These are phyloP conservation scores for Microtus pennsylvanicus DNA, from an alignment of 2,113 vertebrate genomes.

Conservation along the genomic window DNA sequence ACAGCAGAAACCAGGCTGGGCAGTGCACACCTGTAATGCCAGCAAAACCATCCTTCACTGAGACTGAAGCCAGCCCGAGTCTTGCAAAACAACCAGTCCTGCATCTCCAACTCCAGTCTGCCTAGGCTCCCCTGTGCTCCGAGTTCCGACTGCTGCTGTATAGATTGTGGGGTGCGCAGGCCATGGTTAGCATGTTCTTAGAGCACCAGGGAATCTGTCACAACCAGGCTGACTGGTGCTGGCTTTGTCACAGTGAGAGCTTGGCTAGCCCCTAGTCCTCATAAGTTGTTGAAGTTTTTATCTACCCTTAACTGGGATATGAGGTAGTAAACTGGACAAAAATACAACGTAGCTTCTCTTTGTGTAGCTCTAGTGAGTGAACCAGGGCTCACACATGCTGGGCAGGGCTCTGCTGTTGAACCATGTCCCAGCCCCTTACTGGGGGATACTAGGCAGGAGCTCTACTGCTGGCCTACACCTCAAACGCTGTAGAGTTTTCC, in stretches of 20 bases:
- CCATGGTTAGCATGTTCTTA: neutral
- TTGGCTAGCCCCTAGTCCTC: neutral
- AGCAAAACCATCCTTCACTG: neutral
- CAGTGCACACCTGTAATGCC: neutral
- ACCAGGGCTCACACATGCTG: neutral
- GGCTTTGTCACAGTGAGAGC: neutral
- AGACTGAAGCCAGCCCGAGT: neutral
- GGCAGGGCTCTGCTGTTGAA: too few species aligned
- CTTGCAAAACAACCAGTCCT: neutral
- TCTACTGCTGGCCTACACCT: neutral
- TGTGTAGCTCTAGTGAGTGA: neutral
- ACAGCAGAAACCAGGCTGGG: neutral
- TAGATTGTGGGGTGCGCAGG: neutral
- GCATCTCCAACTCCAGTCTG: neutral
- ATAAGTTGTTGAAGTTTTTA: neutral
- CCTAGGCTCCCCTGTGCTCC: neutral
- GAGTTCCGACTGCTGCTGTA: neutral
- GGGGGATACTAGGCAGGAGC: neutral
- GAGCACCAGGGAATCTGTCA: neutral
- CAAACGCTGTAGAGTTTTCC: neutral
- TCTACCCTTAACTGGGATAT: neutral
- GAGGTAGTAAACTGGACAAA: neutral
- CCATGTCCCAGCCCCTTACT: neutral
- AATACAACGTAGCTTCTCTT: neutral
- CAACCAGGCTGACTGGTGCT: too few species aligned